phyloP scores from a whole-genome alignment of 2,797 vertebrate species.

The Smutsia gigantea region DNA sequence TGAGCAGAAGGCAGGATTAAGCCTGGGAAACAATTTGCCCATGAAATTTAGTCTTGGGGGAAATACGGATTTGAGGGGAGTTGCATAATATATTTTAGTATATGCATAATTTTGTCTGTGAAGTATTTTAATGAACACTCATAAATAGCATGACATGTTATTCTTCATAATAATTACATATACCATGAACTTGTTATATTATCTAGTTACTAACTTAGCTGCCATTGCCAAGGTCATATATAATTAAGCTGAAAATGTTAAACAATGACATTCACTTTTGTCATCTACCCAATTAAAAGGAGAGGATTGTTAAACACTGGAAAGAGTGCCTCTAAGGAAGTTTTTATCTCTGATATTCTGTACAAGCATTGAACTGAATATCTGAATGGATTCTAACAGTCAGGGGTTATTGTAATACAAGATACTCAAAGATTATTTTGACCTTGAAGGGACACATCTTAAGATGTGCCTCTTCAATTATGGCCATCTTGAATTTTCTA shows the following conservation, averaged over 20 bases:
- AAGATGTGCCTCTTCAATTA: background rate
- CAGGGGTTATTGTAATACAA: background rate
- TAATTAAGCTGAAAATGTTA: slow-evolving; percentile 61
- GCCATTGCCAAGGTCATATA: slow-evolving; percentile 50
- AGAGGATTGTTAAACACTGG: background rate
- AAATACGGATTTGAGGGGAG: background rate
- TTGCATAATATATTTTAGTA: background rate
- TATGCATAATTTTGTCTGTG: slow-evolving; percentile 53
- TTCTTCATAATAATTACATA: slow-evolving; percentile 67
- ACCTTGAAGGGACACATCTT: background rate
- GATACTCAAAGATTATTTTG: slow-evolving; percentile 41
- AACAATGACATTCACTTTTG: slow-evolving; percentile 21
- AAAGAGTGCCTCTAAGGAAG: slow-evolving; percentile 19
- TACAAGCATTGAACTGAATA: background rate
- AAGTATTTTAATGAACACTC: slow-evolving; percentile 53
- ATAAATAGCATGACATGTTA: background rate
- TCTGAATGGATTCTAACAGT: slow-evolving; percentile 34
- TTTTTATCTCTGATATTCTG: slow-evolving; percentile 44
- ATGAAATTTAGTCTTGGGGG: slow-evolving; percentile 2
- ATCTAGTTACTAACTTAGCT: slow-evolving; percentile 54
- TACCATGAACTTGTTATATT: slow-evolving; percentile 69
- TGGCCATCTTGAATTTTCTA: slow-evolving; percentile 63
- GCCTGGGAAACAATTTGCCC: background rate
- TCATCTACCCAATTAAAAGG: slow-evolving; percentile 56
- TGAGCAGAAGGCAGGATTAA: slow-evolving; percentile 53